phyloP scores from a whole-genome alignment of 2,888 invertebrate genomes.

The Alloscopus bannaensis region DNA sequence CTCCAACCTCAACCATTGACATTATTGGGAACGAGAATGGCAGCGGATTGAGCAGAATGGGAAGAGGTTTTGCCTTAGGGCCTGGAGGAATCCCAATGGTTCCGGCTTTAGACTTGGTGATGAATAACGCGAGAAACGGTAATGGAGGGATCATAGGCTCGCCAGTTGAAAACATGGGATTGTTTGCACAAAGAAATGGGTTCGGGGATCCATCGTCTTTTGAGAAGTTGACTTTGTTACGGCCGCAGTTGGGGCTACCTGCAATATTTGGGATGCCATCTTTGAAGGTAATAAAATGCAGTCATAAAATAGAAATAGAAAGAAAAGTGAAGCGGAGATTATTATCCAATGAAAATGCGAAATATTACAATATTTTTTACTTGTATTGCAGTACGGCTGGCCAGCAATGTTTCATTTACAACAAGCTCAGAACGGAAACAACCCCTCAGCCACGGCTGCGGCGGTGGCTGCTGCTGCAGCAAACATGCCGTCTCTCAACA shows the following conservation, averaged over 20 bases:
- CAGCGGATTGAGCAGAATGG: conserved; percentile 2
- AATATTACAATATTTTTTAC: conserved; percentile 6
- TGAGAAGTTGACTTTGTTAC: conserved; percentile 58
- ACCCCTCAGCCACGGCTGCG: conserved; percentile 31
- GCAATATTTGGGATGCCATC: conserved; percentile 74
- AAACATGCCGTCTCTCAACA: conserved; percentile 40
- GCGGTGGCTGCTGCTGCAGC: conserved; percentile 38
- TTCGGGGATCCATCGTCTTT: conserved; percentile 41
- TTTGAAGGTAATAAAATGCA: conserved; percentile 76
- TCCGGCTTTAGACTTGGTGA: conserved; percentile 69
- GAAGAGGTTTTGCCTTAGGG: conserved; percentile 41
- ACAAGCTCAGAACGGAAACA: conserved; percentile 30
- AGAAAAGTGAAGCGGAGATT: conserved; percentile 17
- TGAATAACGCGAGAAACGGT: conserved; percentile 51
- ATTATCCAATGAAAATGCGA: too few species aligned
- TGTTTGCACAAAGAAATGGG: conserved; percentile 57
- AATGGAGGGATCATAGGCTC: conserved; percentile 33
- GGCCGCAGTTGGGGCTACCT: conserved; percentile 69
- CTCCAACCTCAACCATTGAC: conserved; percentile 49
- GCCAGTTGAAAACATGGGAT: conserved; percentile 38
- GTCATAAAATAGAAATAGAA: background rate
- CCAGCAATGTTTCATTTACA: conserved; percentile 75
- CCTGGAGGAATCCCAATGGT: conserved; percentile 36
- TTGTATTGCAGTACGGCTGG: conserved; percentile 74
- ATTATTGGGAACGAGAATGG: conserved; percentile 27